Base-by-base conservation (phyloP, 2,113 vertebrate species). In the Sprattus sprattus region DNA sequence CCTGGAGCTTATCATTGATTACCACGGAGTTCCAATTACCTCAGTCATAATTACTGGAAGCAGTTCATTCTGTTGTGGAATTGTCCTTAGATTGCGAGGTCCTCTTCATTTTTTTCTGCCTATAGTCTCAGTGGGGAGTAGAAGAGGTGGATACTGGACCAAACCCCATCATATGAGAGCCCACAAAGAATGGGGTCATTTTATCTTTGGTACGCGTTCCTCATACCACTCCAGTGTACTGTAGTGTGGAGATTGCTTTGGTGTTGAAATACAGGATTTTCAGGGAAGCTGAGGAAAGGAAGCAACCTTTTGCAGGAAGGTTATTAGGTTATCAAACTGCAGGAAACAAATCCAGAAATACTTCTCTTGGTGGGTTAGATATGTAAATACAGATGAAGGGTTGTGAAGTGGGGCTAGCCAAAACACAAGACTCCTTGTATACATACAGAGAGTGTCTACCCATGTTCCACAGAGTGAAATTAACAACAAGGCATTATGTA, bases 1-100 rank as follows among this genome's bases (percentile, higher is more conserved):
- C 71, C 25, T 78, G 71, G 71, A 78, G 18, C 11, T 78, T 16
- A 78, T 39, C 71, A 78, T 78, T 78, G 71, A 78, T 39, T 78
- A 78, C 71, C 28, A 60, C 54, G 71, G 28, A 39, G 71, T 39
- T 11, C 10, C 28, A 78, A 78, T 78, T 78, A 78, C 71, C 71
- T 78, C 25, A 39, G 71, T 32, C 71, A 78, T 78, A 39, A 78
- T 78, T 32, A 78, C 25, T 78, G 28, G 25, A 78, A 39, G 71
- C 71, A 39, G 32, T 39, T 10, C 39, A 78, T 78, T 78, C 71
- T 78, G 71, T 44, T 39, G 71, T 78, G 71, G 71, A 78, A 32
- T 32, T 75, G 45, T 83, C 50, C 82, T 32, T 83, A 25, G 81
- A 7, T 75, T 9, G 67, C 15, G 10, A 78, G 71, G 71, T 39